Evolutionary conservation across 2,888 invertebrate species (phyloP).

Genomic region (Vesta saturnalis): DNA sequence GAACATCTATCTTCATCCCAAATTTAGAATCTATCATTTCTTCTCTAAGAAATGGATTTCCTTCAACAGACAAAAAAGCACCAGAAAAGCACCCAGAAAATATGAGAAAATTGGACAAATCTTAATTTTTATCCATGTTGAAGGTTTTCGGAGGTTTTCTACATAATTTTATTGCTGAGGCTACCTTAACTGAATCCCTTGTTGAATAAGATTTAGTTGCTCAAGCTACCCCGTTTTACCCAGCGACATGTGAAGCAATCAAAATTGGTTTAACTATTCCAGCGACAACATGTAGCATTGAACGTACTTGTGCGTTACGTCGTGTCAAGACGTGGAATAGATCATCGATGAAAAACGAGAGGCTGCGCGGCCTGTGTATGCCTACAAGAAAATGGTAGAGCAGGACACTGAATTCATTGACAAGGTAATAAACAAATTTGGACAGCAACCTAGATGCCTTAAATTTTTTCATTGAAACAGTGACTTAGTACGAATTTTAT

Average conservation of each 20-base stretch:
- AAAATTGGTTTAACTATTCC: neutral
- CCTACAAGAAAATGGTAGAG: slow-evolving; percentile 18
- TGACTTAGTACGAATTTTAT: neutral
- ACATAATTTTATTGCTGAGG: slow-evolving; percentile 6
- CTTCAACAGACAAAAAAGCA: too few relatives aligned
- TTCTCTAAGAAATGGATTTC: neutral
- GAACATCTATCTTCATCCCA: neutral
- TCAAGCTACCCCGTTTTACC: slow-evolving; percentile 9
- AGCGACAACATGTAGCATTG: slow-evolving; percentile 13
- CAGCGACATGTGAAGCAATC: slow-evolving; percentile 7
- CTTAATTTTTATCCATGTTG: neutral
- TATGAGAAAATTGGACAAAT: too few relatives aligned
- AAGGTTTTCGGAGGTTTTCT: neutral
- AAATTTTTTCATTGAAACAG: slow-evolving; percentile 9
- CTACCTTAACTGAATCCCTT: slow-evolving; percentile 11
- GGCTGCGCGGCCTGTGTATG: slow-evolving; percentile 24
- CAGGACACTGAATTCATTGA: slow-evolving; percentile 18
- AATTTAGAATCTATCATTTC: neutral
- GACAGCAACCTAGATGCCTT: slow-evolving; percentile 14
- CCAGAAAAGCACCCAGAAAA: neutral
- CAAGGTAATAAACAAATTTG: slow-evolving; percentile 19
- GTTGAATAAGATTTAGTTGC: slow-evolving; percentile 13
- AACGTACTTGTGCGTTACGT: slow-evolving; percentile 14
- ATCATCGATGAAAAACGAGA: slow-evolving; percentile 27
- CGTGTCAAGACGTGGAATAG: slow-evolving; percentile 30